Conservation (phyloP, 2,888 invertebrate species). For the Ametastegia equiseti region DNA sequence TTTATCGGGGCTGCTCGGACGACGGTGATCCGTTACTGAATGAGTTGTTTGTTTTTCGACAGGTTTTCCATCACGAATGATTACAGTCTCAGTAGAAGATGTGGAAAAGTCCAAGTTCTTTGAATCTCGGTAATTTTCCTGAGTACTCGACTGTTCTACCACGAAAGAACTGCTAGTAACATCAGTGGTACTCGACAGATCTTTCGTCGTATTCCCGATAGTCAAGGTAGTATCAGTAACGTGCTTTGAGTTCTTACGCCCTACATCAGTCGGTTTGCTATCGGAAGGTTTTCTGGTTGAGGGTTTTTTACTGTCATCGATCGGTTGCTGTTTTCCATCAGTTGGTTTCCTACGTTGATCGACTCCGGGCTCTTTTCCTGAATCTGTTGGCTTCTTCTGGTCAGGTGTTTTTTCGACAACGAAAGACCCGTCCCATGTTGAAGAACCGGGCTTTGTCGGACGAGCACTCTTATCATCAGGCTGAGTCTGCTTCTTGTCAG, state of each 20-base stretch:
- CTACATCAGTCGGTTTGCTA: slow-evolving; percentile 33
- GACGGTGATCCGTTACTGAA: slow-evolving; percentile 40
- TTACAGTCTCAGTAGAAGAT: slow-evolving; percentile 66
- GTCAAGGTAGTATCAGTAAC: slow-evolving; percentile 60
- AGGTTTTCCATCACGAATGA: slow-evolving; percentile 59
- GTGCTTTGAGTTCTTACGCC: slow-evolving; percentile 51
- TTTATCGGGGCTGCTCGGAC: slow-evolving; percentile 57
- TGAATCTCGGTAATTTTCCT: slow-evolving; percentile 63
- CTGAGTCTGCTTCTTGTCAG: slow-evolving; percentile 58
- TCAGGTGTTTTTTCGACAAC: slow-evolving; percentile 61
- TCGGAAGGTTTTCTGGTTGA: slow-evolving; percentile 19
- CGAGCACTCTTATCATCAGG: slow-evolving; percentile 59
- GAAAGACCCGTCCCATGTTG: slow-evolving; percentile 70
- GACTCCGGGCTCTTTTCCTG: slow-evolving; percentile 49
- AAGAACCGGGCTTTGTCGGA: slow-evolving; percentile 66
- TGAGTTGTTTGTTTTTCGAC: slow-evolving; percentile 14
- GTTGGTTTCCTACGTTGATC: slow-evolving; percentile 34
- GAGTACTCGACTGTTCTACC: slow-evolving; percentile 58
- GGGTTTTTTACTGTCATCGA: slow-evolving; percentile 38
- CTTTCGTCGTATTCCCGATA: slow-evolving; percentile 52
- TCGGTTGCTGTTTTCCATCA: slow-evolving; percentile 4
- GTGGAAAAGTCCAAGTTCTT: slow-evolving; percentile 63
- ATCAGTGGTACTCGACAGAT: slow-evolving; percentile 52
- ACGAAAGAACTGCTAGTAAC: slow-evolving; percentile 56
- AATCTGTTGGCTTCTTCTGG: slow-evolving; percentile 24